Percentiles rank a stretch among this genome's conserved stretches.
Evolutionary conservation across 2,113 vertebrate genomes (phyloP).

Genomic region (Pseudorasbora parva): DNA sequence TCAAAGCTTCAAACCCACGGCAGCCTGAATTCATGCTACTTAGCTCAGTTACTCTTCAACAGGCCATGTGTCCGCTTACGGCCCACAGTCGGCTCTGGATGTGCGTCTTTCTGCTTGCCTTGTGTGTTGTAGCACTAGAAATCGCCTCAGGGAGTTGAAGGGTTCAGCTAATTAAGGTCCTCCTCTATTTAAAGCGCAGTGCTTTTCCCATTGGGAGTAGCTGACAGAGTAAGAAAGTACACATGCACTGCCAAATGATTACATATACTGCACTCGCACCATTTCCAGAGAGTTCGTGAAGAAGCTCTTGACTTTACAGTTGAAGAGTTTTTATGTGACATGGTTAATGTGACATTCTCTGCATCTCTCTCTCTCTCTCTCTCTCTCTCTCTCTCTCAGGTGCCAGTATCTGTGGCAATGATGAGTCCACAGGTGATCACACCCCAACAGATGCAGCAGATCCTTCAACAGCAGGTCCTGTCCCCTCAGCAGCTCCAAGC

Average conservation of each 20-base stretch:
- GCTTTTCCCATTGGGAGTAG: slow-evolving; percentile 63
- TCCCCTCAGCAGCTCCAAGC: slow-evolving; percentile 98
- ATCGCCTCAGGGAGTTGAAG: slow-evolving; percentile 68
- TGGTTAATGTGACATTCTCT: slow-evolving; percentile 8
- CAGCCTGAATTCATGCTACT: slow-evolving; percentile 13
- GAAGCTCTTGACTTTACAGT: background rate
- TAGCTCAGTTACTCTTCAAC: slow-evolving; percentile 12
- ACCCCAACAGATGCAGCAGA: slow-evolving; percentile 99
- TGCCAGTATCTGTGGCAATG: slow-evolving; percentile 99
- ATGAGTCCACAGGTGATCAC: slow-evolving; percentile 99
- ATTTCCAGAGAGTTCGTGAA: slow-evolving; percentile 11
- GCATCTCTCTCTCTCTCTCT: slow-evolving; percentile 22
- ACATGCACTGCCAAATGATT: slow-evolving; percentile 28
- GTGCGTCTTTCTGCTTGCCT: slow-evolving; percentile 11
- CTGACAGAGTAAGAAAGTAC: slow-evolving; percentile 62
- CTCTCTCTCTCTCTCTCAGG: slow-evolving; percentile 72
- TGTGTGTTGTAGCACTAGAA: slow-evolving; percentile 8
- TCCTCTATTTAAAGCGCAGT: slow-evolving; percentile 73
- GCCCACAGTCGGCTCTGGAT: background rate
- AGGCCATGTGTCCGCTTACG: slow-evolving; percentile 20
- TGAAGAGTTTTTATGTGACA: slow-evolving; percentile 19
- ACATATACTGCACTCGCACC: slow-evolving; percentile 19
- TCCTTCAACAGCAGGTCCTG: slow-evolving; percentile 98
- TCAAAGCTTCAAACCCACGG: background rate
- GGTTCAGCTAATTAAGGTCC: slow-evolving; percentile 79